Conservation (phyloP, 1,140 invertebrate species). For the Forficula auricularia region DNA sequence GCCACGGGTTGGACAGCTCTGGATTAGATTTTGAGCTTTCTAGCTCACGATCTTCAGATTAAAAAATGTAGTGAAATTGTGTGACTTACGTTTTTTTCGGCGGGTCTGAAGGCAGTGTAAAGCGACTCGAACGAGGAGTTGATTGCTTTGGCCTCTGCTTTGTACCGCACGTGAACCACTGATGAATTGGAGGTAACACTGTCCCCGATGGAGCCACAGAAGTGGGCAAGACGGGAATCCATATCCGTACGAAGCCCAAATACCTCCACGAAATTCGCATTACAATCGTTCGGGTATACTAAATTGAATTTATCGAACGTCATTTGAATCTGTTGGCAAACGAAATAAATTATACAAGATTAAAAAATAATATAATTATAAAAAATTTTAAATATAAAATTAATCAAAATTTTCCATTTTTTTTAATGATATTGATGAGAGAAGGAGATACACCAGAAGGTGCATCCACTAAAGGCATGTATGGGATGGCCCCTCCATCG, state of each 20-base stretch:
- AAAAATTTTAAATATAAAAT: not conserved
- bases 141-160: slow-evolving; percentile 39
- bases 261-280: slow-evolving; percentile 63
- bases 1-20: too few relatives aligned
- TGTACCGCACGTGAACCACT: slow-evolving; percentile 50
- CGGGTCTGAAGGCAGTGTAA: slow-evolving; percentile 46
- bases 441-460: too few relatives aligned
- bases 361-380: slow-evolving; percentile 5
- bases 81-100: too few relatives aligned
- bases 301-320: slow-evolving; percentile 48
- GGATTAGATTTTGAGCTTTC: too few relatives aligned
- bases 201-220: slow-evolving; percentile 65
- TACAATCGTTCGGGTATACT: slow-evolving; percentile 61
- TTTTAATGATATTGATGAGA: too few relatives aligned
- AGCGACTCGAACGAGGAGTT: slow-evolving; percentile 49
- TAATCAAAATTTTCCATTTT: not conserved
- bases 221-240: slow-evolving; percentile 39
- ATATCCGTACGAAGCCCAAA: slow-evolving; percentile 48
- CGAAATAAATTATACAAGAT: too few relatives aligned
- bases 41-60: too few relatives aligned
- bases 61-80: not conserved
- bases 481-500: too few relatives aligned
- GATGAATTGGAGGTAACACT: slow-evolving; percentile 39
- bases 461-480: too few relatives aligned
- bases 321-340: slow-evolving; percentile 64